A percentile compares a stretch with the other conserved stretches of the same genome.
Evolutionary conservation across 2,113 vertebrate species (phyloP).

Genomic region (Gyps fulvus): DNA sequence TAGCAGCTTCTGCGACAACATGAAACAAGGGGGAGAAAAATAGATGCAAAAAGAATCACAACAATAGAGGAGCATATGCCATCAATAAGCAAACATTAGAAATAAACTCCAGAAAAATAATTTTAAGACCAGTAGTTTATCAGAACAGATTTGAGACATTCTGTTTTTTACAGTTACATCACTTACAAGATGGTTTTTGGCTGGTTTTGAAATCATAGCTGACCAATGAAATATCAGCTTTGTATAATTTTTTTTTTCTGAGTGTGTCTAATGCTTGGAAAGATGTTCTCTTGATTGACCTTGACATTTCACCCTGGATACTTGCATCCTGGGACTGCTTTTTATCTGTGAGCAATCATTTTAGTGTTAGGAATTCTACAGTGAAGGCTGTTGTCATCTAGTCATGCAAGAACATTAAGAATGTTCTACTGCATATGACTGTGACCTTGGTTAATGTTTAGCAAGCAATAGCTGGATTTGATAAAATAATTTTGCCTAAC

Average conservation of each 20-base stretch:
- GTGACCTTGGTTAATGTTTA: background rate
- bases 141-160: background rate
- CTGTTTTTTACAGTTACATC: background rate
- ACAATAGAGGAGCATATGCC: background rate
- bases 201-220: background rate
- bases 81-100: slow-evolving; percentile 11
- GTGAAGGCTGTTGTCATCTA: background rate
- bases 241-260: background rate
- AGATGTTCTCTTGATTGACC: background rate
- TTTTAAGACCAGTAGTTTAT: background rate
- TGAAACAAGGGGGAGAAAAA: background rate
- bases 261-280: background rate
- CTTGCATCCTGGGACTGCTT: background rate
- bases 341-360: background rate
- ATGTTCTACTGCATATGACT: background rate
- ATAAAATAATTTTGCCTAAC: background rate
- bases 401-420: background rate
- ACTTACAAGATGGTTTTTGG: background rate
- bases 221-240: background rate
- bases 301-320: background rate
- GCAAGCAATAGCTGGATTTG: background rate
- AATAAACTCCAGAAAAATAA: background rate
- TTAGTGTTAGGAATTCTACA: background rate
- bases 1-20: slow-evolving; percentile 34
- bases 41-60: background rate